A percentile compares a stretch with the other conserved stretches of the same genome.
Conservation (phyloP, 2,797 vertebrate genomes). For the Gymnoscopelus microlampas region DNA sequence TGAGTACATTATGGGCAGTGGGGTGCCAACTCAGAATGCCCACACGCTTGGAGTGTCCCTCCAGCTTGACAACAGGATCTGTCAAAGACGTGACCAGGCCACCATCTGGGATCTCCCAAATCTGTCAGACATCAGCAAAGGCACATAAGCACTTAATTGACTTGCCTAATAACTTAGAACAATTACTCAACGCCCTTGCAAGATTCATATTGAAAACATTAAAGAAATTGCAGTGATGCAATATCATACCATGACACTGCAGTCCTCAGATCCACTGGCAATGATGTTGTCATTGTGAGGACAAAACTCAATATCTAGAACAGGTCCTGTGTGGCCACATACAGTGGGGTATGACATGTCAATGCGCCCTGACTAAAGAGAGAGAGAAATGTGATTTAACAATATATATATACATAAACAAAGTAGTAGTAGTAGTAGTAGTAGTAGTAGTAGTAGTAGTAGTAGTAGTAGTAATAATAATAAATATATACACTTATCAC, state of each 20-base stretch:
- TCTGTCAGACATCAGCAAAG: slow-evolving; percentile 66
- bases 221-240: background rate
- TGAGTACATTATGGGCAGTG: slow-evolving; percentile 90
- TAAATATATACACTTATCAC: no score
- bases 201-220: background rate
- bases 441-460: no score
- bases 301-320: slow-evolving; percentile 92
- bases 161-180: background rate
- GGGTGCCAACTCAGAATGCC: slow-evolving; percentile 92
- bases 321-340: slow-evolving; percentile 91
- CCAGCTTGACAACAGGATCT: slow-evolving; percentile 88
- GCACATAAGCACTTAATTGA: background rate
- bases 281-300: slow-evolving; percentile 94
- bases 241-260: slow-evolving; percentile 87
- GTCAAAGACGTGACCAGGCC: slow-evolving; percentile 79
- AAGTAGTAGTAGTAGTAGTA: no score
- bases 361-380: slow-evolving; percentile 86
- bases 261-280: slow-evolving; percentile 92
- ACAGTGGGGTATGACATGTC: slow-evolving; percentile 89
- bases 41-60: slow-evolving; percentile 92
- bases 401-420: no score
- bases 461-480: background rate
- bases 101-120: slow-evolving; percentile 84
- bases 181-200: no score
- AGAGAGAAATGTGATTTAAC: background rate